Percentiles rank a stretch among this genome's conserved stretches.
Conservation (phyloP, 2,888 invertebrate genomes). For the Melinaea menophilus region DNA sequence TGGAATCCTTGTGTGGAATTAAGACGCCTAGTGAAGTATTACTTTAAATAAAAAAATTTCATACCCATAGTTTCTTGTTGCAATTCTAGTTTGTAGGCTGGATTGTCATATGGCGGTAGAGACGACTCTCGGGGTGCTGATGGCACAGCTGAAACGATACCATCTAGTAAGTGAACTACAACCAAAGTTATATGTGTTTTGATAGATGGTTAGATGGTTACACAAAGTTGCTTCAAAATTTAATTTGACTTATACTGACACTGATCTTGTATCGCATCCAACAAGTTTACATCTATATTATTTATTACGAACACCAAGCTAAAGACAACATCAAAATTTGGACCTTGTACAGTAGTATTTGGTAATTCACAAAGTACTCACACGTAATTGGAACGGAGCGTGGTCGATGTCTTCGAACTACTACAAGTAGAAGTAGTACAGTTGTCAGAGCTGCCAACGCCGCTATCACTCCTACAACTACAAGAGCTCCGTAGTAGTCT, state of each 20-base stretch:
- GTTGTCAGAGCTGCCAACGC: conserved; percentile 90
- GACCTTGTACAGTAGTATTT: too few species aligned
- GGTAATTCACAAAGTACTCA: conserved; percentile 38
- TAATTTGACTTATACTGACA: too few species aligned
- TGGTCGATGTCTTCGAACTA: conserved; percentile 83
- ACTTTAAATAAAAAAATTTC: conserved; percentile 7
- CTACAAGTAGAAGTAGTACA: conserved; percentile 86
- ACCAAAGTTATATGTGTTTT: neutral
- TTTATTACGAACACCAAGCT: too few species aligned
- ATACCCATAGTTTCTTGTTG: conserved; percentile 95
- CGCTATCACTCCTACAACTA: conserved; percentile 92
- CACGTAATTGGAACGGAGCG: conserved; percentile 71
- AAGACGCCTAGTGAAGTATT: neutral
- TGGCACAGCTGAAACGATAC: conserved; percentile 82
- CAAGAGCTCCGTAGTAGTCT: conserved; percentile 92
- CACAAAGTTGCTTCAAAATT: too few species aligned
- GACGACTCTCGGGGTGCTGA: conserved; percentile 88
- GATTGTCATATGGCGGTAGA: conserved; percentile 90
- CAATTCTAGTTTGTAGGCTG: conserved; percentile 95
- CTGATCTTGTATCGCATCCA: too few species aligned
- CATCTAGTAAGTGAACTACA: conserved; percentile 22
- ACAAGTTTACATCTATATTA: too few species aligned
- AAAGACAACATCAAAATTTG: too few species aligned
- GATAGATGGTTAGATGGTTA: too few species aligned
- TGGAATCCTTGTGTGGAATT: too few species aligned